Evolutionary conservation across 2,113 vertebrate genomes (phyloP).

Genomic region (Toxotes chatareus): DNA sequence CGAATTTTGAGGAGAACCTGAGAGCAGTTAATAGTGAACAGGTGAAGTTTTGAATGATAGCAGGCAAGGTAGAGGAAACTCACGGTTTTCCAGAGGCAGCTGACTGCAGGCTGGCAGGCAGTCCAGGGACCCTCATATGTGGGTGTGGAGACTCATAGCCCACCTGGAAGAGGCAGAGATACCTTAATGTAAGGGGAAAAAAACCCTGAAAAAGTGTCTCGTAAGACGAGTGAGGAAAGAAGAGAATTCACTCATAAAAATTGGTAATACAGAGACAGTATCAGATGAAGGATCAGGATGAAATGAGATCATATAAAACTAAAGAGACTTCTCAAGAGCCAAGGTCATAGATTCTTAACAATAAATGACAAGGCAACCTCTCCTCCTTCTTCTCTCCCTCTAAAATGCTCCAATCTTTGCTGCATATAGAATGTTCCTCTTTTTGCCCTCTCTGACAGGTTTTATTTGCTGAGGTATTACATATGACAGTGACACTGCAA

Average conservation of each 20-base stretch:
- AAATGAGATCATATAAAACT: constrained; percentile 37
- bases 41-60: constrained; percentile 31
- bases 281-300: constrained; percentile 34
- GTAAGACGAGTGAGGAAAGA: neutral
- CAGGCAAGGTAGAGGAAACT: constrained; percentile 61
- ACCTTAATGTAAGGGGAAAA: neutral
- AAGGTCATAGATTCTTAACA: constrained; percentile 28
- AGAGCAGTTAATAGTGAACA: constrained; percentile 19
- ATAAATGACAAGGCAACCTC: constrained; percentile 20
- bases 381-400: rapidly evolving
- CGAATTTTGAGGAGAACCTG: constrained; percentile 30
- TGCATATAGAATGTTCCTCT: neutral
- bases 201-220: neutral
- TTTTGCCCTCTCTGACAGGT: constrained; percentile 35
- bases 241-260: constrained; percentile 33
- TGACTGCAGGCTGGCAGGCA: constrained; percentile 86
- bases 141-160: constrained; percentile 90
- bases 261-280: neutral
- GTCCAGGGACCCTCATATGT: constrained; percentile 88
- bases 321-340: constrained; percentile 17
- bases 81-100: constrained; percentile 89
- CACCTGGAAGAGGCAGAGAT: constrained; percentile 77
- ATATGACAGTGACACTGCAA: constrained; percentile 60
- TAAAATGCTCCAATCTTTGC: neutral
- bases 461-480: constrained; percentile 55